phyloP scores from a whole-genome alignment of 2,888 invertebrate species.

The Sesia apiformis region DNA sequence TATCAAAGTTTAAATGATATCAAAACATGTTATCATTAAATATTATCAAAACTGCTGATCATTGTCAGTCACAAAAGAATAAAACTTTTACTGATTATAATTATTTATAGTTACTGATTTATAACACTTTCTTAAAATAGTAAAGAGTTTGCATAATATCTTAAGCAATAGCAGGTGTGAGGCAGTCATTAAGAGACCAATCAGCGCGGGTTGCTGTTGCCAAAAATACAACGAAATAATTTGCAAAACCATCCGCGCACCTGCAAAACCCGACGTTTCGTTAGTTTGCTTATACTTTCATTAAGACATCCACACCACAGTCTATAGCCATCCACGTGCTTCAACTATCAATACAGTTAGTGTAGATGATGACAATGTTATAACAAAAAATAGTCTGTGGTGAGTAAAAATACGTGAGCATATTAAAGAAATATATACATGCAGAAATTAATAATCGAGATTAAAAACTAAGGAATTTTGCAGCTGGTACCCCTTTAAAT shows the following conservation, averaged over 20 bases:
- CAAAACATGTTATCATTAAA: too few relatives aligned
- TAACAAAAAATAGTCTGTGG: neutral
- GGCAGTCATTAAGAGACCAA: slow-evolving; percentile 29
- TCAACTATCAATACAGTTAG: neutral
- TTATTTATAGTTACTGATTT: neutral
- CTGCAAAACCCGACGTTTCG: slow-evolving; percentile 18
- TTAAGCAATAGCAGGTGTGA: slow-evolving; percentile 23
- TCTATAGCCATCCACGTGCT: neutral
- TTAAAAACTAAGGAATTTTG: neutral
- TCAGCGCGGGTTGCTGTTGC: slow-evolving; percentile 20
- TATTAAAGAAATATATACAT: neutral
- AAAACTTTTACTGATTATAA: neutral
- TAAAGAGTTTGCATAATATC: neutral
- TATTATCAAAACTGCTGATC: neutral
- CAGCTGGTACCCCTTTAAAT: neutral
- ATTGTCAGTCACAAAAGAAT: neutral
- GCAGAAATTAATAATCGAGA: neutral
- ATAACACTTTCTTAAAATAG: neutral
- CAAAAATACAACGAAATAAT: slow-evolving; percentile 31
- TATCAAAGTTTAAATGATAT: too few relatives aligned
- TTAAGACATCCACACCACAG: neutral
- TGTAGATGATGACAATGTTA: neutral
- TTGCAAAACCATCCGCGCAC: slow-evolving; percentile 24
- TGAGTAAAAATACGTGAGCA: neutral
- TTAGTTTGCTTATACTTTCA: neutral